These are phyloP conservation scores for Hypolimnas misippus DNA, from an alignment of 2,888 invertebrate species.

Conservation along the genomic window DNA sequence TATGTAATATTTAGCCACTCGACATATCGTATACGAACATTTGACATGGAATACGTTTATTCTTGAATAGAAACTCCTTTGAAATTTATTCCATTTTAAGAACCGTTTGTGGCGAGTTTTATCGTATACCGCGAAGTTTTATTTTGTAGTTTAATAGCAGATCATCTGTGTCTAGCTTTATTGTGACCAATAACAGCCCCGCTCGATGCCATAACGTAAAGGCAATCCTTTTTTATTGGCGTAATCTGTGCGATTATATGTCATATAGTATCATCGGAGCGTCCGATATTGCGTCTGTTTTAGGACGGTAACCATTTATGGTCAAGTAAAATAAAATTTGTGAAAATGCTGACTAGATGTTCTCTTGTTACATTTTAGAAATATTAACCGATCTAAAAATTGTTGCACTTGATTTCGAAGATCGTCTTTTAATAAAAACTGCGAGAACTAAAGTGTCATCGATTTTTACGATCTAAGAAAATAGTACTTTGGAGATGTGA, in stretches of 20 bases:
- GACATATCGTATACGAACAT: background rate
- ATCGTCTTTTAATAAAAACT: no score
- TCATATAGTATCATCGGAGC: slow-evolving; percentile 16
- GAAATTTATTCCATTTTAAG: slow-evolving; percentile 11
- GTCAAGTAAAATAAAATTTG: slow-evolving; percentile 15
- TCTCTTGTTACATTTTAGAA: background rate
- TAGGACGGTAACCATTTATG: slow-evolving; percentile 8
- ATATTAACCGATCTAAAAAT: background rate
- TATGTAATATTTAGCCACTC: background rate
- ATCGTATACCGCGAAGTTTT: slow-evolving; percentile 6
- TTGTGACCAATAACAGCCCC: slow-evolving; percentile 31
- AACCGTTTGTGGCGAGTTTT: background rate
- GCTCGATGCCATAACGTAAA: slow-evolving; percentile 27
- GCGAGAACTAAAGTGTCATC: no score
- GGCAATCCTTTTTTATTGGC: slow-evolving; percentile 35
- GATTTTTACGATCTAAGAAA: no score
- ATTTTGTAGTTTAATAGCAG: slow-evolving; percentile 12
- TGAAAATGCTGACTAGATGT: background rate
- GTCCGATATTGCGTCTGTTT: slow-evolving; percentile 10
- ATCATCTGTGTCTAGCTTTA: slow-evolving; percentile 20
- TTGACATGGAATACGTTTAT: slow-evolving; percentile 3
- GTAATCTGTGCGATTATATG: slow-evolving; percentile 30
- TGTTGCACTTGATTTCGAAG: no score
- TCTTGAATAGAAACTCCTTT: background rate
- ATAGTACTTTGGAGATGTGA: no score